Conservation (phyloP, 1,140 invertebrate genomes). For the Amphibalanus amphitrite region DNA sequence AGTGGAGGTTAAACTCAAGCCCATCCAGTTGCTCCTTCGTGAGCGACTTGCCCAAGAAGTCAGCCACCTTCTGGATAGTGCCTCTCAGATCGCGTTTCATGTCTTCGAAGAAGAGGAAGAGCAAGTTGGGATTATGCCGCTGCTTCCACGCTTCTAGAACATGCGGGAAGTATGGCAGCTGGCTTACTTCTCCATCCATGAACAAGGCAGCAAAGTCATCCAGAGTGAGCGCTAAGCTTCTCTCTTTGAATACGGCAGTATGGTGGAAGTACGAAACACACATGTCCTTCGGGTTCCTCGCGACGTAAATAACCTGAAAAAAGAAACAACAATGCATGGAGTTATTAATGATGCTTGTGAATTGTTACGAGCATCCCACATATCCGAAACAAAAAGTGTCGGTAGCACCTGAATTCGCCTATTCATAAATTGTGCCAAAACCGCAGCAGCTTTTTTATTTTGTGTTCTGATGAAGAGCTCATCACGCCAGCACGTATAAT, state of each 20-base stretch:
- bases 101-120: background rate
- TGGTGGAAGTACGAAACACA: background rate
- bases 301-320: background rate
- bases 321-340: no score
- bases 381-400: no score
- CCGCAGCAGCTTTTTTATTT: no score
- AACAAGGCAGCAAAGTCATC: background rate
- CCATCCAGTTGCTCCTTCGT: background rate
- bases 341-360: background rate
- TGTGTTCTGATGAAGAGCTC: background rate
- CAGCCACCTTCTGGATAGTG: background rate
- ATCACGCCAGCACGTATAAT: background rate
- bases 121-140: background rate
- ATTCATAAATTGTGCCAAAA: background rate
- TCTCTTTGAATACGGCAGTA: background rate
- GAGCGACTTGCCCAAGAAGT: background rate
- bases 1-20: background rate
- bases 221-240: background rate
- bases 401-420: no score
- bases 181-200: background rate
- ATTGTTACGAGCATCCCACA: no score
- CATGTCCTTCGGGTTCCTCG: background rate
- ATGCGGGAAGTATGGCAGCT: background rate
- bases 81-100: background rate
- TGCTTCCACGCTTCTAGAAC: background rate